phyloP scores from a whole-genome alignment of 2,888 invertebrate species.

The Chaetoderma sp. region DNA sequence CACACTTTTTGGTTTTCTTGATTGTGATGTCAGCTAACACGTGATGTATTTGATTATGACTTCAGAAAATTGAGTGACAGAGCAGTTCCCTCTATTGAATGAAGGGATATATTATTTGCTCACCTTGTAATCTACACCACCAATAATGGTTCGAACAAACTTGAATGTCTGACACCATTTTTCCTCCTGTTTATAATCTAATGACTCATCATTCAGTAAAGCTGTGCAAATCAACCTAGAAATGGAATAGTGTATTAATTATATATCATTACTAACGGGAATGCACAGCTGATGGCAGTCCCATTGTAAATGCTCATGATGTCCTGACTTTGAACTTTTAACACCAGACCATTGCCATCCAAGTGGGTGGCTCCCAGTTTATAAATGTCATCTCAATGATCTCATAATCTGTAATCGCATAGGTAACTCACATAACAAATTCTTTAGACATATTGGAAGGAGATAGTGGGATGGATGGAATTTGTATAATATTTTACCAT shows the following conservation, averaged over 20 bases:
- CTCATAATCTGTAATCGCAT: too few species aligned
- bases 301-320: not conserved
- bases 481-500: not conserved
- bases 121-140: slow-evolving; percentile 93
- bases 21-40: too few species aligned
- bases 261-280: not conserved
- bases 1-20: not conserved
- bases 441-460: too few species aligned
- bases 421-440: too few species aligned
- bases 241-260: not conserved
- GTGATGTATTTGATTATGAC: too few species aligned
- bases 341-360: not conserved
- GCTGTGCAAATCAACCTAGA: slow-evolving; percentile 80
- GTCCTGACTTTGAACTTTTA: not conserved
- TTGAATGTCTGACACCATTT: slow-evolving; percentile 92
- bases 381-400: too few species aligned
- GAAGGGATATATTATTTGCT: too few species aligned
- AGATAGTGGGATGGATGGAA: not conserved
- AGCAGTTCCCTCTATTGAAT: too few species aligned
- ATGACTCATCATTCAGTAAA: slow-evolving; percentile 84
- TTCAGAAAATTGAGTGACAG: too few species aligned
- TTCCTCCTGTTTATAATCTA: slow-evolving; percentile 83
- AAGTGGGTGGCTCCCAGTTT: too few species aligned
- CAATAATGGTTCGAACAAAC: slow-evolving; percentile 86
- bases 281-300: not conserved